These are phyloP conservation scores for Chrysotoxum bicinctum DNA, from an alignment of 2,888 invertebrate genomes.

Conservation along the genomic window DNA sequence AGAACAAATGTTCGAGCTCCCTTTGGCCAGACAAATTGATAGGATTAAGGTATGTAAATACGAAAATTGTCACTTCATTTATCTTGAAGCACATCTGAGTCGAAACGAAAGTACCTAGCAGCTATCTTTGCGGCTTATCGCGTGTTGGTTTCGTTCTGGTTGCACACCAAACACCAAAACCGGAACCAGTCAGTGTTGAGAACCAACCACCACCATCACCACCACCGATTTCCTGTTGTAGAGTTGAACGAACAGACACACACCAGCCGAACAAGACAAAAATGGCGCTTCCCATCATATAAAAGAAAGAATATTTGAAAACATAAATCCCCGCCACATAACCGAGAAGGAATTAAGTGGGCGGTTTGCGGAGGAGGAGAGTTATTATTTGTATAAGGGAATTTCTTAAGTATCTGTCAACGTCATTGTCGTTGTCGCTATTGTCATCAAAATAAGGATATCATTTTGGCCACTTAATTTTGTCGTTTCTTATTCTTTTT, in stretches of 20 bases:
- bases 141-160: conserved; percentile 37
- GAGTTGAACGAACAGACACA: neutral
- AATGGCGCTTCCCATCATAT: conserved; percentile 12
- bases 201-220: no score
- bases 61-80: conserved; percentile 67
- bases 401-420: conserved; percentile 58
- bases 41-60: conserved; percentile 71
- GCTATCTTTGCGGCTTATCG: conserved; percentile 57
- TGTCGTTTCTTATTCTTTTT: conserved; percentile 16
- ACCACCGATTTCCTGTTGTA: conserved; percentile 2
- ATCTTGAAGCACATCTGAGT: conserved; percentile 44
- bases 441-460: conserved; percentile 40
- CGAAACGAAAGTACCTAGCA: neutral
- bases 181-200: conserved; percentile 20
- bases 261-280: conserved; percentile 12
- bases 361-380: neutral
- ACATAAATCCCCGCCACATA: conserved; percentile 40
- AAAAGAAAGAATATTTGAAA: conserved; percentile 15
- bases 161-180: conserved; percentile 15
- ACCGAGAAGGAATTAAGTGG: conserved; percentile 13
- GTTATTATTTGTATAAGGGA: conserved; percentile 27
- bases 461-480: conserved; percentile 62
- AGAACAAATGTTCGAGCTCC: conserved; percentile 59
- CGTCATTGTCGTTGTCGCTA: conserved; percentile 3
- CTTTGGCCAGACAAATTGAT: conserved; percentile 68